Evolutionary conservation across 1,140 invertebrate species (phyloP).

Genomic region (Cydia fagiglandana): DNA sequence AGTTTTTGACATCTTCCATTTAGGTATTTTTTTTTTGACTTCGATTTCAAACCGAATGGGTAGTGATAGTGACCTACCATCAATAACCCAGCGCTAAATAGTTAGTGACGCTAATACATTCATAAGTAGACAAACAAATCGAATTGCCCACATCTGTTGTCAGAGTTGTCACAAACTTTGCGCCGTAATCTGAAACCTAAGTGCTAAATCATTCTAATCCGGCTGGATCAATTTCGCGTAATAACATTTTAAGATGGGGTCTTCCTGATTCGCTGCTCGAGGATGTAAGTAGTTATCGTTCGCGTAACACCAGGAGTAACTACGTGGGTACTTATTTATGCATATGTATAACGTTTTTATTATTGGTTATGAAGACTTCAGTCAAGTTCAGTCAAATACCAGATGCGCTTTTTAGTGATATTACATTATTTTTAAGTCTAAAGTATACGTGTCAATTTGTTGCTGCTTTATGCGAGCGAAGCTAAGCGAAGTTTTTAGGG

Average conservation of each 20-base stretch:
- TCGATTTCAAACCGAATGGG: too few species aligned
- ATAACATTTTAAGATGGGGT: conserved; percentile 42
- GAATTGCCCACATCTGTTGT: neutral
- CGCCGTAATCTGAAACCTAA: conserved; percentile 34
- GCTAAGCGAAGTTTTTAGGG: too few species aligned
- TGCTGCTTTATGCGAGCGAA: too few species aligned
- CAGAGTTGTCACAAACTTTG: neutral
- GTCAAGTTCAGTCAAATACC: too few species aligned
- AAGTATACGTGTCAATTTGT: too few species aligned
- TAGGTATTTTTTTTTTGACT: too few species aligned
- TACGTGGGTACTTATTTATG: neutral
- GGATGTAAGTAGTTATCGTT: conserved; percentile 21
- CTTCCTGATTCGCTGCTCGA: conserved; percentile 14
- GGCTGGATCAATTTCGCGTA: conserved; percentile 50
- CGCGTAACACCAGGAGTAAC: neutral
- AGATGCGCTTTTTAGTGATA: too few species aligned
- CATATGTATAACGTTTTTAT: neutral
- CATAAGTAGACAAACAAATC: neutral
- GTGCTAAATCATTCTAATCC: conserved; percentile 62
- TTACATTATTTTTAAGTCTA: too few species aligned
- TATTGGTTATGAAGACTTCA: neutral
- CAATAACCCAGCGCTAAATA: too few species aligned
- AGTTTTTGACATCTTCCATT: too few species aligned
- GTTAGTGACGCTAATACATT: too few species aligned
- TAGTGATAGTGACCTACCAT: too few species aligned